Base-by-base conservation (phyloP, 2,113 vertebrate genomes). In the Stegostoma tigrinum region DNA sequence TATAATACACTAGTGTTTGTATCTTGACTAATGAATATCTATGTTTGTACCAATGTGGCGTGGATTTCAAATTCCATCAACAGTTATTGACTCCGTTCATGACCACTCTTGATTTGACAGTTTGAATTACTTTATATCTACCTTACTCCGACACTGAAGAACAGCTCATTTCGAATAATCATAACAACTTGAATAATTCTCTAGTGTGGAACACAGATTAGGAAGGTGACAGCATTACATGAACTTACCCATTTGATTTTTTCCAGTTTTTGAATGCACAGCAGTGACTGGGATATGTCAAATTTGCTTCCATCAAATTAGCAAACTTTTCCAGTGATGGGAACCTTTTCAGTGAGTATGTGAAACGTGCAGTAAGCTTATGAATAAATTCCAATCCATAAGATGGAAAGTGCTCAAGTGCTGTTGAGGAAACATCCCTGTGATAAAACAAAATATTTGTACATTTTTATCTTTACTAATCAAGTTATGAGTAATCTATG, bases 241-340 rank as follows among this genome's bases (percentile, higher is more conserved):
- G 42, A 48, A 98, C 96, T 98, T 96, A 99, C 98, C 98, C 97
- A 96, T 98, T 97, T 64, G 96, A 96, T 96, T 97, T 96, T 96
- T 3, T 96, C 97, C 98, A 97, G 14, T 97, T 97, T 96, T 97
- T 97, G 96, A 99, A 99, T 95, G 98, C 98, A 27, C 99, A 99
- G 97, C 99, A 99, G 97, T 99, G 99, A 96, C 98, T 99, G 45
- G 99, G 98, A 96, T 99, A 99, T 0, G 98, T 99, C 96, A 99
- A 96, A 21, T 98, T 97, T 8, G 98, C 98, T 95, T 98, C 98
- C 96, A 98, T 97, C 96, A 99, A 97, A 48, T 96, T 98, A 67
- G 96, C 95, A 86, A 99, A 97, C 97, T 97, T 98, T 83, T 98
- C 98, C 96, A 98, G 97, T 0, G 98, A 97, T 67, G 99, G 99